Percentiles rank a stretch among this genome's conserved stretches.
These are phyloP conservation scores for Pasiphila rectangulata DNA, from an alignment of 2,888 invertebrate species.

Conservation along the genomic window DNA sequence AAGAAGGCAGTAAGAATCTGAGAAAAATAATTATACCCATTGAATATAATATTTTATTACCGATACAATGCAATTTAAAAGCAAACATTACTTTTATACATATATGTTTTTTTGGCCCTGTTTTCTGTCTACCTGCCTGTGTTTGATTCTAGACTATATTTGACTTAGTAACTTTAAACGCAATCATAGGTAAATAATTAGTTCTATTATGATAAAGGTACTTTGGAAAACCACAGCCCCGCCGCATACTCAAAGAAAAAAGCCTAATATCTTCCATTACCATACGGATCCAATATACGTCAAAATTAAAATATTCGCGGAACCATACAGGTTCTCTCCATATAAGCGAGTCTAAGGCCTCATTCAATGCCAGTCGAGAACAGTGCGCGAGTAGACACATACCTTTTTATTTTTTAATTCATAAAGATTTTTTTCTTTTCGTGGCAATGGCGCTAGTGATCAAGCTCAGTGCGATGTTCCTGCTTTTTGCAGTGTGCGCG, in stretches of 20 bases:
- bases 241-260: background rate
- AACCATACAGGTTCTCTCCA: constrained; percentile 52
- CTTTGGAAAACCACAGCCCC: background rate
- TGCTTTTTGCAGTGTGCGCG: constrained; percentile 57
- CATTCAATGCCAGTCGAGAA: constrained; percentile 65
- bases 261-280: constrained; percentile 2
- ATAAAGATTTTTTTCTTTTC: constrained; percentile 40
- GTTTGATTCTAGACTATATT: too few relatives aligned
- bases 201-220: too few relatives aligned
- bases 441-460: constrained; percentile 69
- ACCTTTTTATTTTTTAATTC: constrained; percentile 46
- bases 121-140: too few relatives aligned
- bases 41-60: too few relatives aligned
- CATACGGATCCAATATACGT: constrained; percentile 9
- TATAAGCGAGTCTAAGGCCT: constrained; percentile 69
- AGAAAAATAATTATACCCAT: too few relatives aligned
- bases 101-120: too few relatives aligned
- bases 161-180: too few relatives aligned
- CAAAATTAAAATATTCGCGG: constrained; percentile 43
- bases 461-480: constrained; percentile 71
- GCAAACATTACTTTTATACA: too few relatives aligned
- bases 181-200: too few relatives aligned
- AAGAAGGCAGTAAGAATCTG: too few relatives aligned
- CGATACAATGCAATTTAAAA: too few relatives aligned
- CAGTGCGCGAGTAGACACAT: constrained; percentile 50